Conservation (phyloP, 2,113 vertebrate genomes). For the Coregonus clupeaformis region DNA sequence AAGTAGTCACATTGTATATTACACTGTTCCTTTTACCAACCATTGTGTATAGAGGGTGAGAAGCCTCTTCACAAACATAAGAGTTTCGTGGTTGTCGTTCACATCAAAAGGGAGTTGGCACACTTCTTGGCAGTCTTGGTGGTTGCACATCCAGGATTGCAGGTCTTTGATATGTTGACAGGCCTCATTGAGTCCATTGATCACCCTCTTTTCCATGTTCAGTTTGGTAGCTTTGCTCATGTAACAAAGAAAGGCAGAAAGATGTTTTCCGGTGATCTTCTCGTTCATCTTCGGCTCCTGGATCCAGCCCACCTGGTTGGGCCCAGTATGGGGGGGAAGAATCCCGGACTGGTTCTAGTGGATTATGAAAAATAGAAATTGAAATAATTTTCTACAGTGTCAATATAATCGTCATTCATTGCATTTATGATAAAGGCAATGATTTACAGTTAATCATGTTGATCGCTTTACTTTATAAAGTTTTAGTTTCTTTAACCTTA, state of each 20-base stretch:
- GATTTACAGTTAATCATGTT: too few relatives aligned
- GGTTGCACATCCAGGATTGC: accelerated
- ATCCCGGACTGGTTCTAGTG: not conserved
- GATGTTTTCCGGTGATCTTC: not conserved
- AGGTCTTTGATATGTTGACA: not conserved
- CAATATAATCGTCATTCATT: too few relatives aligned
- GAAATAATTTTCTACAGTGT: too few relatives aligned
- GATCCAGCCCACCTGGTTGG: not conserved
- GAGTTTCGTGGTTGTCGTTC: accelerated
- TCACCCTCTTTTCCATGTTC: not conserved
- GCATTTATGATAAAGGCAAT: too few relatives aligned
- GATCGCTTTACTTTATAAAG: too few relatives aligned
- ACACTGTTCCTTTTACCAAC: not conserved
- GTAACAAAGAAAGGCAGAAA: constrained; percentile 16
- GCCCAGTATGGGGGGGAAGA: not conserved
- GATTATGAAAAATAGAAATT: not conserved
- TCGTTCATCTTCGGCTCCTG: not conserved
- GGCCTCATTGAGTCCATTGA: accelerated
- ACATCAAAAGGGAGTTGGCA: not conserved
- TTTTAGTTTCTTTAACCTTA: too few relatives aligned
- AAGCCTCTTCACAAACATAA: constrained; percentile 11
- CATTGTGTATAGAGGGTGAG: not conserved
- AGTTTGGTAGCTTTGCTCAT: not conserved
- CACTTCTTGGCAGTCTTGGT: not conserved
- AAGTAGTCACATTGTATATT: not conserved